Evolutionary conservation across 2,797 vertebrate genomes (phyloP), one percentile per base, ranked within the genome.

Genomic region (Sebastiscus albofasciatus): DNA sequence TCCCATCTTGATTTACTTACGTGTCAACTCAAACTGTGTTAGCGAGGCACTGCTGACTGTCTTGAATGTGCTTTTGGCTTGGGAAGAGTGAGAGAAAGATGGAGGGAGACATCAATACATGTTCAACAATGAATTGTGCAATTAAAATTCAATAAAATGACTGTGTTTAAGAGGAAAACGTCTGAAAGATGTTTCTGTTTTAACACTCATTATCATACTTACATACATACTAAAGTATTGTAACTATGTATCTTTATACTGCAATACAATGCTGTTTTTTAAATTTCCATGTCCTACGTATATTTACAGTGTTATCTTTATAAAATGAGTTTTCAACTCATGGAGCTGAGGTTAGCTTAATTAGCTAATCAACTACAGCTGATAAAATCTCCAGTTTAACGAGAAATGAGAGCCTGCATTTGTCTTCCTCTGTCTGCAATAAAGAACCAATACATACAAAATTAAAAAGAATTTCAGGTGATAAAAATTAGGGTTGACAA

Each of bases 21-120:
- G 97, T 80, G 97, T 98, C 94, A 99, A 93, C 94, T 99, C 98
- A 75, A 98, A 99, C 52, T 97, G 96, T 6, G 97, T 99, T 82
- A 97, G 93, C 3, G 96, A 93, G 86, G 97, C 97, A 90, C 97
- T 97, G 96, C 97, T 98, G 94, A 98, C 97, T 5, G 96, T 97
- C 96, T 97, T 97, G 96, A 99, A 99, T 95, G 96, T 98, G 96
- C 97, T 98, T 91, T 97, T 97, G 94, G 96, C 98, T 99, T 93
- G 65, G 65, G 80, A 87, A 90, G 83, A 93, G 75, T 86, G 91
- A 94, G 89, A 94, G 91, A 93, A 92, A 90, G 62, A 89, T 87
- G 90, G 89, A 87, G 22, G n/a, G 55, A 62, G 70, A 75, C 88
- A 82, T 88, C 65, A 82, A 75, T 88, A 66, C 78, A 84, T 68